These are phyloP conservation scores for Crossoptilon crossoptilon DNA, from an alignment of 2,797 vertebrate genomes.

Conservation along the genomic window DNA sequence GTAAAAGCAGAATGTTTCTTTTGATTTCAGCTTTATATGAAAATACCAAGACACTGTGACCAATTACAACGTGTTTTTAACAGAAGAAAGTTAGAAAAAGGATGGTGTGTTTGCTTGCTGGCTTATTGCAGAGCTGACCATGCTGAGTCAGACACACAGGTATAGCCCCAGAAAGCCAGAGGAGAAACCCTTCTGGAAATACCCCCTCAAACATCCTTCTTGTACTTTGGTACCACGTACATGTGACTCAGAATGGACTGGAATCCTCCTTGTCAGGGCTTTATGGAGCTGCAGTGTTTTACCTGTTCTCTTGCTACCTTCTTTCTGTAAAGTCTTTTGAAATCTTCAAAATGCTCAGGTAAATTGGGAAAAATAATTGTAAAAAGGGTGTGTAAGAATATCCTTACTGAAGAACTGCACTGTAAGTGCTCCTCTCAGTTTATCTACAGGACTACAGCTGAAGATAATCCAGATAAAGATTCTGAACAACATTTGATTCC, in stretches of 20 bases:
- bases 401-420: not conserved
- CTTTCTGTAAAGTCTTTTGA: not conserved
- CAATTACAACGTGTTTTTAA: not conserved
- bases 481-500: not conserved
- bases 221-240: accelerated
- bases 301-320: not conserved
- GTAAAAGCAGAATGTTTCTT: not conserved
- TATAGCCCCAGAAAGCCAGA: not conserved
- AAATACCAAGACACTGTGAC: not conserved
- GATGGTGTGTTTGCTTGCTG: not conserved
- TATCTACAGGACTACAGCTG: not conserved
- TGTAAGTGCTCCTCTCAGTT: not conserved
- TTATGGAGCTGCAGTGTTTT: not conserved
- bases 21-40: not conserved
- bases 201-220: not conserved
- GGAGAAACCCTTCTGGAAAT: not conserved
- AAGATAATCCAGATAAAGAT: not conserved
- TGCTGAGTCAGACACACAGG: not conserved
- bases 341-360: not conserved
- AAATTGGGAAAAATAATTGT: not conserved
- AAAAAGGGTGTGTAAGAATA: not conserved
- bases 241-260: not conserved
- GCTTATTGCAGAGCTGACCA: not conserved
- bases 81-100: not conserved
- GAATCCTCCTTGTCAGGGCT: not conserved